phyloP scores from a whole-genome alignment of 2,888 invertebrate genomes.

The Drosophila siamana region DNA sequence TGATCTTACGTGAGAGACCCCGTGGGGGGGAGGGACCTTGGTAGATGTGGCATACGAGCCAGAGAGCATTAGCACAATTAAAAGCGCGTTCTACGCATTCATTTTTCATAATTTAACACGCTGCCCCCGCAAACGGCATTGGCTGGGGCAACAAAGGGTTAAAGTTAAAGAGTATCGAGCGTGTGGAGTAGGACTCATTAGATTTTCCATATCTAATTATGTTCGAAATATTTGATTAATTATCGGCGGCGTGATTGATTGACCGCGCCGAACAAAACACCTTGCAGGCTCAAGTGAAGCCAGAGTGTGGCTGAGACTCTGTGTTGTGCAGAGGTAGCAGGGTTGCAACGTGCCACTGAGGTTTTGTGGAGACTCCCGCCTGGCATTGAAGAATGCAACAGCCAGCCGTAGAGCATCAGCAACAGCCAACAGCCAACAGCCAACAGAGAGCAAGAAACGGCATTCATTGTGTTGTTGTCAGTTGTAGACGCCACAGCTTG shows the following conservation, averaged over 20 bases:
- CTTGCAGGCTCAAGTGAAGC: slow-evolving; percentile 56
- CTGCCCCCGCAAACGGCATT: slow-evolving; percentile 68
- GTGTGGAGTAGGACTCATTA: slow-evolving; percentile 68
- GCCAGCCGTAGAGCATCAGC: no score
- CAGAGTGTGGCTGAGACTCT: slow-evolving; percentile 8
- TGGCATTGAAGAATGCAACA: slow-evolving; percentile 75
- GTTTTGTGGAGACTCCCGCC: slow-evolving; percentile 45
- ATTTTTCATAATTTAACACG: slow-evolving; percentile 82
- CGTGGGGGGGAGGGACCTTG: slow-evolving; percentile 59
- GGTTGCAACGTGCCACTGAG: slow-evolving; percentile 28
- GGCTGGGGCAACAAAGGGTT: slow-evolving; percentile 63
- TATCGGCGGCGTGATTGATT: slow-evolving; percentile 79
- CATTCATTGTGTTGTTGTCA: slow-evolving; percentile 76
- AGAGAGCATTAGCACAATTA: slow-evolving; percentile 78
- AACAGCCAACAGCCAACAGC: slow-evolving; percentile 42
- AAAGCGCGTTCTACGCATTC: slow-evolving; percentile 78
- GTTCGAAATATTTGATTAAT: slow-evolving; percentile 79
- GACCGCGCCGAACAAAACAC: slow-evolving; percentile 57
- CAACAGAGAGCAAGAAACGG: slow-evolving; percentile 46
- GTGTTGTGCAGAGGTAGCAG: neutral
- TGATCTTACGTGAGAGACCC: slow-evolving; percentile 60
- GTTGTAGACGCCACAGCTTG: slow-evolving; percentile 80
- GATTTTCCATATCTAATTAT: slow-evolving; percentile 81
- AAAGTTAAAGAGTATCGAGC: slow-evolving; percentile 56
- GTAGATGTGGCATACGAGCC: slow-evolving; percentile 18